Evolutionary conservation across 2,797 vertebrate genomes (phyloP).

Genomic region (Pangasius djambal): DNA sequence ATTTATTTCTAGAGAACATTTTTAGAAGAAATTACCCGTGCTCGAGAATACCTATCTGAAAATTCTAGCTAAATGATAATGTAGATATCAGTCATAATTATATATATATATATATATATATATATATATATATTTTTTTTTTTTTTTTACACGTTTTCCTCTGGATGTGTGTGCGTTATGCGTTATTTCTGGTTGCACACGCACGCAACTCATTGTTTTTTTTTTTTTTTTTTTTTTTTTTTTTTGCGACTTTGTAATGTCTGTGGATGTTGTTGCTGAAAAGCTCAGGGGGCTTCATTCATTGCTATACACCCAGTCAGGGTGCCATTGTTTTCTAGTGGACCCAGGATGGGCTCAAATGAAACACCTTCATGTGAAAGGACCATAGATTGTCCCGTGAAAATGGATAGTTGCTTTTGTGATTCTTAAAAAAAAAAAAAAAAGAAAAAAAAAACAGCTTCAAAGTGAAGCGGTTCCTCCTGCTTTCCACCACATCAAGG

Average conservation of each 20-base stretch:
- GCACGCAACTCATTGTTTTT: not conserved
- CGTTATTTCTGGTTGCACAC: not conserved
- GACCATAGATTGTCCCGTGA: constrained; percentile 52
- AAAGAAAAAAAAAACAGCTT: constrained; percentile 53
- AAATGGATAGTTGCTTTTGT: constrained; percentile 61
- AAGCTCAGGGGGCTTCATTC: constrained; percentile 21
- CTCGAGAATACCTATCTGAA: not conserved
- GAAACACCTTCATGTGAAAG: constrained; percentile 56
- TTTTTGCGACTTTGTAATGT: not conserved
- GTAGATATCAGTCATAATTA: not conserved
- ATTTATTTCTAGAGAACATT: not conserved
- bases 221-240: not conserved
- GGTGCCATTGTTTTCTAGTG: constrained; percentile 38
- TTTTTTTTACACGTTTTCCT: not conserved
- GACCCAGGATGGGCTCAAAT: constrained; percentile 46
- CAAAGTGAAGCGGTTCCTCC: constrained; percentile 55
- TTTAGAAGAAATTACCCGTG: not conserved
- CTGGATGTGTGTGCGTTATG: not conserved
- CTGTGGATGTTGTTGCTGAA: constrained; percentile 12
- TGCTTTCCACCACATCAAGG: constrained; percentile 58
- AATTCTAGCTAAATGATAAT: not conserved
- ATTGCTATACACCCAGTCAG: not conserved
- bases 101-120: too few species aligned
- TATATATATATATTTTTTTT: too few species aligned
- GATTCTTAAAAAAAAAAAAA: constrained; percentile 39